Evolutionary conservation across 2,113 vertebrate genomes (phyloP).

Genomic region (Prinia subflava): DNA sequence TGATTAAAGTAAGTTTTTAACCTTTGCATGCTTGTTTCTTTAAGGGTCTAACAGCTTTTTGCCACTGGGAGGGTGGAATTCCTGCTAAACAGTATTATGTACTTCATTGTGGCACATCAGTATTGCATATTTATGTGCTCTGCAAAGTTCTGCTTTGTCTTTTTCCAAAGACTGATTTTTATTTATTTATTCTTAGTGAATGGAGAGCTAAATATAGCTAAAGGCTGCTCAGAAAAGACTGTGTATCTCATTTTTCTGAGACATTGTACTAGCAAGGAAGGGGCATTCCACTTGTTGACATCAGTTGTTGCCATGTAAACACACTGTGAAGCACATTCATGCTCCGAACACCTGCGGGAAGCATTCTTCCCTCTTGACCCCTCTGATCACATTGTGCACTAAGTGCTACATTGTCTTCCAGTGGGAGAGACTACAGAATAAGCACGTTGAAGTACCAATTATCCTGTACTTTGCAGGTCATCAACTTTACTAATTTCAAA

Average conservation of each 20-base stretch:
- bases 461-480: neutral
- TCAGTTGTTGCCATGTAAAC: neutral
- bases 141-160: neutral
- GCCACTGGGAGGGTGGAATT: neutral
- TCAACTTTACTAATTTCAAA: neutral
- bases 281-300: neutral
- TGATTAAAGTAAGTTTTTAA: conserved; percentile 1
- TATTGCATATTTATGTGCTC: neutral
- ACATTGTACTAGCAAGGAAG: neutral
- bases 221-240: neutral
- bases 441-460: neutral
- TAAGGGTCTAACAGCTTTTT: neutral
- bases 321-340: neutral
- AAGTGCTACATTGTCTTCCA: neutral
- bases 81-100: neutral
- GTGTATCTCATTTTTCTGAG: neutral
- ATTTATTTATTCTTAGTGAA: neutral
- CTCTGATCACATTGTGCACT: neutral
- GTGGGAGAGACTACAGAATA: neutral
- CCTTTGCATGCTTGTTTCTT: neutral
- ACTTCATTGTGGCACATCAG: neutral
- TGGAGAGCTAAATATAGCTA: neutral
- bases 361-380: neutral
- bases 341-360: neutral
- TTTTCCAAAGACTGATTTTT: neutral